Evolutionary conservation across 2,113 vertebrate genomes (phyloP).

Genomic region (Ophiodon elongatus): DNA sequence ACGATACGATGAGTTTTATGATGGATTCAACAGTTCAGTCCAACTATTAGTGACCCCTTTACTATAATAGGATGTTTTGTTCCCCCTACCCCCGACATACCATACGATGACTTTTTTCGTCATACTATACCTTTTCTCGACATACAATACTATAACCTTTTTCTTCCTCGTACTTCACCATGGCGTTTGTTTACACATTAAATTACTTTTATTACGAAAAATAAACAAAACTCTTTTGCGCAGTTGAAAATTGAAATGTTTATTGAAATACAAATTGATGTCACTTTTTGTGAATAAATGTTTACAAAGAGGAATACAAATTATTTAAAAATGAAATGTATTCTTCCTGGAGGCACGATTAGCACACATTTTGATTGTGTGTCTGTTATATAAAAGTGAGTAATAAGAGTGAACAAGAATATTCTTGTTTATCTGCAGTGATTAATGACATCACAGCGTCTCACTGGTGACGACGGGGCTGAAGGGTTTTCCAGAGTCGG

Average conservation of each 20-base stretch:
- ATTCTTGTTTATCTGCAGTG: background rate
- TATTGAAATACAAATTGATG: conserved; percentile 20
- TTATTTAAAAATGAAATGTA: background rate
- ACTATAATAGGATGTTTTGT: too few species aligned
- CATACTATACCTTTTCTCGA: too few species aligned
- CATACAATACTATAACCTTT: too few species aligned
- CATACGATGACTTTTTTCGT: too few species aligned
- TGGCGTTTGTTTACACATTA: too few species aligned
- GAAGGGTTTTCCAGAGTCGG: conserved; percentile 77
- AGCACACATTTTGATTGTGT: background rate
- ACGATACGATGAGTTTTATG: too few species aligned
- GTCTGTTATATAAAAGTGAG: background rate
- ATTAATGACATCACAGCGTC: conserved; percentile 32
- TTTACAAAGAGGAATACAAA: conserved; percentile 22
- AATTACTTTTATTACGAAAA: background rate
- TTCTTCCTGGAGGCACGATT: conserved; percentile 5
- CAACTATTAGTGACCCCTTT: too few species aligned
- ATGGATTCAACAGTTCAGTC: too few species aligned
- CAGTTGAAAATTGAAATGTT: conserved; percentile 21
- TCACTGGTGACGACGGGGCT: conserved; percentile 53
- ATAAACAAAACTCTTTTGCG: background rate
- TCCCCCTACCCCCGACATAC: too few species aligned
- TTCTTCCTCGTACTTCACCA: too few species aligned
- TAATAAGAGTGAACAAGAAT: background rate
- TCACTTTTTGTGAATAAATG: conserved; percentile 2